Evolutionary conservation across 2,888 invertebrate genomes (phyloP).

Genomic region (Andrena minutula): DNA sequence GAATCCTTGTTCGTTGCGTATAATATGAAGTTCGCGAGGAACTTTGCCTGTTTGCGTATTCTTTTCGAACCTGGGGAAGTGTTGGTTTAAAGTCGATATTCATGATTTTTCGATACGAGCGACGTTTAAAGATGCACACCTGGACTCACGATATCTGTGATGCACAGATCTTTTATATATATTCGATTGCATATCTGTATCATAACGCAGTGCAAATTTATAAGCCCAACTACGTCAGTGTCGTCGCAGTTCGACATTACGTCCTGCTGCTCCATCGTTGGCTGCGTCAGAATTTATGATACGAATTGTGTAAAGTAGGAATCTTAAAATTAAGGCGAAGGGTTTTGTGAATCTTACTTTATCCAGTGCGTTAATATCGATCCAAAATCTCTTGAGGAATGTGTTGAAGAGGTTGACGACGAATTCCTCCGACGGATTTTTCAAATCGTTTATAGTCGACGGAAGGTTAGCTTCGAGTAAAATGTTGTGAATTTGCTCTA

Average conservation of each 20-base stretch:
- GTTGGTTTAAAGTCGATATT: neutral
- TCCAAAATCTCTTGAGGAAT: slow-evolving; percentile 69
- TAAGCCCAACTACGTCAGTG: slow-evolving; percentile 62
- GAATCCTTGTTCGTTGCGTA: slow-evolving; percentile 64
- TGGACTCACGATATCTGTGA: slow-evolving; percentile 75
- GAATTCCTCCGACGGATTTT: slow-evolving; percentile 75
- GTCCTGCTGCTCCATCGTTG: slow-evolving; percentile 67
- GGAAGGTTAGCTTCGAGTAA: slow-evolving; percentile 69
- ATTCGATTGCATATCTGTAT: slow-evolving; percentile 66
- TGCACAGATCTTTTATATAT: slow-evolving; percentile 71
- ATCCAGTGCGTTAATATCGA: slow-evolving; percentile 66
- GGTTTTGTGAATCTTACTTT: slow-evolving; percentile 43
- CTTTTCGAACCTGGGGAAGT: slow-evolving; percentile 76
- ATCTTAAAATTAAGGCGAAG: neutral
- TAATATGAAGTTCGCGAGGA: slow-evolving; percentile 75
- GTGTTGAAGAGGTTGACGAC: slow-evolving; percentile 68
- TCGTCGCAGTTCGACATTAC: slow-evolving; percentile 58
- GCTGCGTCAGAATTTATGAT: slow-evolving; percentile 55
- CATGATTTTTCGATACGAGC: neutral
- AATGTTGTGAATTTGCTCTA: slow-evolving; percentile 67
- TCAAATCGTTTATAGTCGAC: slow-evolving; percentile 67
- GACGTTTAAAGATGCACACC: slow-evolving; percentile 38
- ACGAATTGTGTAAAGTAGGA: neutral
- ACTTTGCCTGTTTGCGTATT: slow-evolving; percentile 68
- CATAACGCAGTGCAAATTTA: slow-evolving; percentile 73